Evolutionary conservation across 2,113 vertebrate species (phyloP).

Genomic region (Notarius quadriscutis): DNA sequence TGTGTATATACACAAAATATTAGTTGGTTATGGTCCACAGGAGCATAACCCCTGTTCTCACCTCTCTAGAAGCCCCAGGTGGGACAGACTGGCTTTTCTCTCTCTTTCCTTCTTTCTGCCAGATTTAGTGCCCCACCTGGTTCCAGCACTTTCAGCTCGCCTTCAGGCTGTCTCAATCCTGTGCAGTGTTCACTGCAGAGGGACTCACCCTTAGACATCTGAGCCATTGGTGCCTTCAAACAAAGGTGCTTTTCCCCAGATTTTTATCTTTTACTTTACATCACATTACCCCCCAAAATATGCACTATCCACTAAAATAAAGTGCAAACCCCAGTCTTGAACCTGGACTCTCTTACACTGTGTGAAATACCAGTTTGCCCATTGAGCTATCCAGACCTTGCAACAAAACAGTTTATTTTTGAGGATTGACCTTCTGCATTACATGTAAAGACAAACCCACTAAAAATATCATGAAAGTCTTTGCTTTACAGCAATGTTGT

Average conservation of each 20-base stretch:
- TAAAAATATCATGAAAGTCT: not conserved
- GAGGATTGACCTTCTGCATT: not conserved
- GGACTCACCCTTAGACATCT: not conserved
- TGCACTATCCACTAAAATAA: not conserved
- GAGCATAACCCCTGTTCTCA: not conserved
- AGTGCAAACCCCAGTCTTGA: fast-evolving
- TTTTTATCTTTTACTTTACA: not conserved
- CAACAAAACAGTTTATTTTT: fast-evolving
- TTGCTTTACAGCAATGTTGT: fast-evolving
- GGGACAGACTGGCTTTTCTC: not conserved
- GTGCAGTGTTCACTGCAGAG: too few species aligned
- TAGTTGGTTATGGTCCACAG: not conserved
- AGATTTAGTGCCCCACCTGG: not conserved
- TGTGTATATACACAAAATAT: not conserved
- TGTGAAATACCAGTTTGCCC: fast-evolving
- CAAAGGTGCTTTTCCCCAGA: not conserved
- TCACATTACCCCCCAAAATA: not conserved
- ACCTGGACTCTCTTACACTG: not conserved
- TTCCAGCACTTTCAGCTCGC: too few species aligned
- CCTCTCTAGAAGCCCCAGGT: too few species aligned
- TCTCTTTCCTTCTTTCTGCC: conserved; percentile 4
- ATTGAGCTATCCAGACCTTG: not conserved
- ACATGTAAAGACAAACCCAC: not conserved
- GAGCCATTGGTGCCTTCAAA: not conserved
- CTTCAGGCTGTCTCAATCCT: too few species aligned